Percentiles rank a stretch among this genome's conserved stretches.
Evolutionary conservation across 2,888 invertebrate species (phyloP).

Genomic region (Pachycephus smyrnensis): DNA sequence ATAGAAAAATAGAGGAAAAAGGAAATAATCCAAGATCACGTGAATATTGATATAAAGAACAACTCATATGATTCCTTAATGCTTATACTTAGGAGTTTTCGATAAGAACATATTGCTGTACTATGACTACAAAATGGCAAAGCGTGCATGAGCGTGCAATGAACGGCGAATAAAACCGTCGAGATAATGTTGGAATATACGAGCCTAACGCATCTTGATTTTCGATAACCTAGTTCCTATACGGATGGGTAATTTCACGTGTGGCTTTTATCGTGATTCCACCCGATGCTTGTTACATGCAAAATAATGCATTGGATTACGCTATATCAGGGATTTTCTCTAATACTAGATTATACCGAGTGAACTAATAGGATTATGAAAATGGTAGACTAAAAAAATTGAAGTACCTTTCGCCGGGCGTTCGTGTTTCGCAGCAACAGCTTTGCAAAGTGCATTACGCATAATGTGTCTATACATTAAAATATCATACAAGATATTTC

Average conservation of each 20-base stretch:
- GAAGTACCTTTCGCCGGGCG: not conserved
- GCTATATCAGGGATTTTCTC: not conserved
- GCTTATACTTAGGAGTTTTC: not conserved
- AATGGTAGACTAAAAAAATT: not conserved
- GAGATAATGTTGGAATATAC: constrained; percentile 21
- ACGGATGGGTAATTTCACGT: not conserved
- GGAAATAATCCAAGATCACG: not conserved
- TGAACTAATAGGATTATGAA: not conserved
- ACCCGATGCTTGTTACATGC: not conserved
- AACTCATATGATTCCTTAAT: not conserved
- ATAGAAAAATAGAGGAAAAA: not conserved
- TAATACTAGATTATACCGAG: not conserved
- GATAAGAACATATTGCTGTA: not conserved
- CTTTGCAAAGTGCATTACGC: not conserved
- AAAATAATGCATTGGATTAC: not conserved
- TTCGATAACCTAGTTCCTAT: constrained; percentile 16
- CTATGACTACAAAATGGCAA: not conserved
- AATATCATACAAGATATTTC: not conserved
- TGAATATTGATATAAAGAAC: not conserved
- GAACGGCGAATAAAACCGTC: constrained; percentile 24
- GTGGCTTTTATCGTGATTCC: not conserved
- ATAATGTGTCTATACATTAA: not conserved
- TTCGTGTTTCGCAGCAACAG: not conserved
- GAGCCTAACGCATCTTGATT: constrained; percentile 19
- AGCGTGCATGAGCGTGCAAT: constrained; percentile 6